A percentile compares a stretch with the other conserved stretches of the same genome.
phyloP scores from a whole-genome alignment of 2,113 vertebrate genomes.

The Actinemys pallida region DNA sequence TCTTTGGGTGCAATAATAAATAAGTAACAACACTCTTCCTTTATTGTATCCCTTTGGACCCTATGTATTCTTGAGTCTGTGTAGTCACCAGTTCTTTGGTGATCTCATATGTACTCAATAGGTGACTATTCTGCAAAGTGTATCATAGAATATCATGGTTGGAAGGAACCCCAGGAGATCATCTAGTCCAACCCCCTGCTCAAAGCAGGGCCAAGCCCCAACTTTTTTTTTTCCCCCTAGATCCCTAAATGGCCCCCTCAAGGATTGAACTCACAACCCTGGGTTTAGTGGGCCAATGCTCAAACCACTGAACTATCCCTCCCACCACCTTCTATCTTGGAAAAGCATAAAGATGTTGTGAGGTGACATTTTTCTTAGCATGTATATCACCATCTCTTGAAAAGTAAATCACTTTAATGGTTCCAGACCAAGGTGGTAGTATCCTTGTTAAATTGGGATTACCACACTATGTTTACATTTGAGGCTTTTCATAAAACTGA shows the following conservation, averaged over 20 bases:
- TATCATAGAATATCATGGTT: neutral
- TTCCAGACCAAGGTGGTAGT: conserved; percentile 9
- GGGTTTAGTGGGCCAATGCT: too few species aligned
- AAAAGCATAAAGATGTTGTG: neutral
- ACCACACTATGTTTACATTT: neutral
- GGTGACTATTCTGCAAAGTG: neutral
- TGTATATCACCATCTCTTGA: conserved; percentile 1
- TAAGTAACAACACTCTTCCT: neutral
- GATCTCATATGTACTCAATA: neutral
- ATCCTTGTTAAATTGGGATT: neutral
- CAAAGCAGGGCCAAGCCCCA: too few species aligned
- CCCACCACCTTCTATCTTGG: neutral
- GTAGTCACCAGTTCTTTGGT: neutral
- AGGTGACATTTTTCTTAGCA: neutral
- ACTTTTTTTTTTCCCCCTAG: too few species aligned
- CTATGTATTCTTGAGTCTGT: neutral
- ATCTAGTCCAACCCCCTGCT: too few species aligned
- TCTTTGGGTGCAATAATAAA: neutral
- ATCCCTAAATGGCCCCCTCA: too few species aligned
- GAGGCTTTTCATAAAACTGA: too few species aligned
- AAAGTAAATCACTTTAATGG: neutral
- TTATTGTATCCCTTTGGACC: neutral
- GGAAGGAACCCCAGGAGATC: too few species aligned
- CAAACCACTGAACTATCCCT: too few species aligned
- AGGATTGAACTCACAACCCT: too few species aligned